phyloP scores from a whole-genome alignment of 1,140 invertebrate genomes.

The Hyles euphorbiae region DNA sequence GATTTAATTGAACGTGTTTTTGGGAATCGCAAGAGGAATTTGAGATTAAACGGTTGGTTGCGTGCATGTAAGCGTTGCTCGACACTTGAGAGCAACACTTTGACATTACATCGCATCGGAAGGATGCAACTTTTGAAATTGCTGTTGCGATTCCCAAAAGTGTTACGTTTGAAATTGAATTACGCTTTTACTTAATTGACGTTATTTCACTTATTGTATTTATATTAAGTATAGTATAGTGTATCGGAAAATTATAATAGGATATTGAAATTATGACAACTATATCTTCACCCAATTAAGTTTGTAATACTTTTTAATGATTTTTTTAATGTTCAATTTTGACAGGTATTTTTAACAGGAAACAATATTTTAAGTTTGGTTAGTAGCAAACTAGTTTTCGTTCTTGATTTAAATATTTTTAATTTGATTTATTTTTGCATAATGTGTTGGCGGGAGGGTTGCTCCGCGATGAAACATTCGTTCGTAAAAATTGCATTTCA shows the following conservation, averaged over 20 bases:
- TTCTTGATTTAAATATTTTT: slow-evolving; percentile 25
- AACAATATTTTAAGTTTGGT: slow-evolving; percentile 54
- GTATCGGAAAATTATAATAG: slow-evolving; percentile 59
- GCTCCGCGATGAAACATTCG: slow-evolving; percentile 57
- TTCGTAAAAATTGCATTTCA: slow-evolving; percentile 73
- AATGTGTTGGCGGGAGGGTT: slow-evolving; percentile 38
- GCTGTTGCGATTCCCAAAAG: too few species aligned
- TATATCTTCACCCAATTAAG: slow-evolving; percentile 41
- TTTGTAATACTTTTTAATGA: slow-evolving; percentile 42
- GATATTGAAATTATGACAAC: slow-evolving; percentile 67
- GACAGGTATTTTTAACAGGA: slow-evolving; percentile 37
- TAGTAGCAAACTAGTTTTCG: slow-evolving; percentile 35
- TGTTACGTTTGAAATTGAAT: slow-evolving; percentile 12
- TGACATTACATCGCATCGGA: too few species aligned
- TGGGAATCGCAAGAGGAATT: slow-evolving; percentile 8
- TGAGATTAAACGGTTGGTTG: too few species aligned
- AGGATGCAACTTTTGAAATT: too few species aligned
- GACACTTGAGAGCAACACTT: too few species aligned
- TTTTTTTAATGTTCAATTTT: slow-evolving; percentile 40
- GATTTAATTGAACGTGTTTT: slow-evolving; percentile 6
- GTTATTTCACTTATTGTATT: slow-evolving; percentile 58
- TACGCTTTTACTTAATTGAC: slow-evolving; percentile 68
- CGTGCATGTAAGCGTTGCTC: too few species aligned
- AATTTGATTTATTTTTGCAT: slow-evolving; percentile 51
- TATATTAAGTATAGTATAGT: slow-evolving; percentile 71